Conservation (phyloP, 2,113 vertebrate genomes). For the Chrysochloris asiatica region DNA sequence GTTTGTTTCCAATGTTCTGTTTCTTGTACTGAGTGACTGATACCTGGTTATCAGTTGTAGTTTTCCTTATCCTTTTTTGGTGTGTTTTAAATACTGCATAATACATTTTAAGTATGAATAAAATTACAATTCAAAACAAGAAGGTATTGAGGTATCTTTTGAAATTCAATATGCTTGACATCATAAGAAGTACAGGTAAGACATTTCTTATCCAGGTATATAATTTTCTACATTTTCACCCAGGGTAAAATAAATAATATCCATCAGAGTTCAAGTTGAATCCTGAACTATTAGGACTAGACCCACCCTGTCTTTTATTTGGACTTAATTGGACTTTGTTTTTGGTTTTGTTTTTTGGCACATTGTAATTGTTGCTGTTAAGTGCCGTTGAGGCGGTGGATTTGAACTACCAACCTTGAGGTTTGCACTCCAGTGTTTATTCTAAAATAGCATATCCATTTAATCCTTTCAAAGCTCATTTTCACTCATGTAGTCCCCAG, state of each 20-base stretch:
- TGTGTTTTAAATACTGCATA: conserved; percentile 3
- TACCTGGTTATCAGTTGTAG: neutral
- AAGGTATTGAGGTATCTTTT: neutral
- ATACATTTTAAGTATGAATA: conserved; percentile 3
- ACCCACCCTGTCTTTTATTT: neutral
- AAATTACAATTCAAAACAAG: neutral
- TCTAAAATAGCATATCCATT: neutral
- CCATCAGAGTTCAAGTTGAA: neutral
- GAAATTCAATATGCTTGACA: neutral
- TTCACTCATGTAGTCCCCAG: neutral
- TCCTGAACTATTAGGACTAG: neutral
- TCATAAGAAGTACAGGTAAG: neutral
- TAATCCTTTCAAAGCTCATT: neutral
- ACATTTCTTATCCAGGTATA: neutral
- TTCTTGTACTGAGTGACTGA: conserved; percentile 31
- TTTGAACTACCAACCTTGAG: too few species aligned
- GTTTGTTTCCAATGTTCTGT: neutral
- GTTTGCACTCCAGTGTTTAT: too few species aligned
- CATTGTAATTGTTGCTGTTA: too few species aligned
- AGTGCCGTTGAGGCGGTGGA: too few species aligned
- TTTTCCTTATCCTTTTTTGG: neutral
- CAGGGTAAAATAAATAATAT: neutral
- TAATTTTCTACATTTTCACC: neutral
- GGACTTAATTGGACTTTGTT: neutral
- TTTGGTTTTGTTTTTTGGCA: too few species aligned